Base-by-base conservation (phyloP, 37 sponge, comb jelly and placozoan species). In the Chondrosia reniformis region DNA sequence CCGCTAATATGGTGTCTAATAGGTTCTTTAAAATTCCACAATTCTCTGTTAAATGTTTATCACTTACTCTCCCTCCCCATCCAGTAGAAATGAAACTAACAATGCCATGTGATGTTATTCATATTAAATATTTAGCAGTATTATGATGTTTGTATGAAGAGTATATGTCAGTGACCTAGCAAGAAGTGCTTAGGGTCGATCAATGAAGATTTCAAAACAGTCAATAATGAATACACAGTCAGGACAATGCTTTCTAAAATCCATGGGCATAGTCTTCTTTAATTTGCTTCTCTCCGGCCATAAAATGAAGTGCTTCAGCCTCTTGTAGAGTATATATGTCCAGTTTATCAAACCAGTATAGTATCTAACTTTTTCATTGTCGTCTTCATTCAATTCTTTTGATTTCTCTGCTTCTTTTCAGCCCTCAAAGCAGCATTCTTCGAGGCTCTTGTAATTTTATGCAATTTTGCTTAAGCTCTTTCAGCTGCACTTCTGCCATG, bases 191-290 rank as follows among this genome's bases (percentile, higher is more conserved):
- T 12, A 45, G 12, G 76, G 76, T 55, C 76, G 19, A 19, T 74
- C 76, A 74, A 74, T 12, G 17, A 55, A 42, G 30, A 74, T 22
- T 27, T 74, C 76, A 24, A 55, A 58, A 22, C 76, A 74, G 76
- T 74, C 76, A 15, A 74, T 74, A 19, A 64, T 32, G 15, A 72
- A 63, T 8, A 63, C 80, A 54, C 84, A 77, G 27, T 79, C 84
- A 3, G 63, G 75, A 55, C 46, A 79, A 43, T 85, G 30, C 41
- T 76, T 75, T 71, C 57, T 7, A 44, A 80, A 87, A 45, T 46
- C 49, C 38, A 58, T 44, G 8, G 87, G 87, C 45, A 81, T 39
- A 0, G 76, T 83, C 62, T 71, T 80, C 43, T 37, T 25, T n/a
- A n/a, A n/a, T n/a, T n/a, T n/a, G n/a, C n/a, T n/a, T n/a, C n/a